These are phyloP conservation scores for Campoplex nolae DNA, from an alignment of 2,888 invertebrate species.

Conservation along the genomic window DNA sequence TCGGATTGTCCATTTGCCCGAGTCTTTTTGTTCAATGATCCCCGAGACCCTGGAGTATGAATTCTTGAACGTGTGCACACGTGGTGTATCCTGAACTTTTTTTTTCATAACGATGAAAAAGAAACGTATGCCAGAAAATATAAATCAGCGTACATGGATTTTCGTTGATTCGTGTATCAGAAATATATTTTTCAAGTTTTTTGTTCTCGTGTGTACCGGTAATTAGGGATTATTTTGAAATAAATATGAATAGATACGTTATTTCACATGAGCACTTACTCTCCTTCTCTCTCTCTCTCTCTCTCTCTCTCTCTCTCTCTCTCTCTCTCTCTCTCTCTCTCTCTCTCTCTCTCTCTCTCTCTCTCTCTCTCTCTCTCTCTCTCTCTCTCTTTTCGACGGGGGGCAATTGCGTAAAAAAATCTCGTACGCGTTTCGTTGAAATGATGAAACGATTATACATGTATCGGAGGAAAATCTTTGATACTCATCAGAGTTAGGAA, in stretches of 20 bases:
- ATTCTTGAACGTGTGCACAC: constrained; percentile 30
- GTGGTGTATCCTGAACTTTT: neutral
- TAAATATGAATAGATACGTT: neutral
- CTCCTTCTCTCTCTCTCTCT: too few relatives aligned
- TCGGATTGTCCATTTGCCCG: constrained; percentile 59
- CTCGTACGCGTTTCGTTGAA: constrained; percentile 22
- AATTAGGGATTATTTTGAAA: neutral
- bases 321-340: neutral
- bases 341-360: too few relatives aligned
- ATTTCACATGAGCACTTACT: neutral
- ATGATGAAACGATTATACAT: neutral
- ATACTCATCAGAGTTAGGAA: neutral
- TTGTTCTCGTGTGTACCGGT: neutral
- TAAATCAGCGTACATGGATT: neutral
- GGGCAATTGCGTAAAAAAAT: constrained; percentile 30
- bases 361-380: neutral
- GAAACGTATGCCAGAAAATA: neutral
- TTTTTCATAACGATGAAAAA: neutral
- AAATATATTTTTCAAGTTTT: constrained; percentile 7
- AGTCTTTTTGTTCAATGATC: constrained; percentile 27
- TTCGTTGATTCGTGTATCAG: neutral
- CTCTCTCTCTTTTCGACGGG: neutral
- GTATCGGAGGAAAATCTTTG: neutral
- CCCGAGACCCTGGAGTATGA: constrained; percentile 11
- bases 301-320: neutral